Percentiles rank a stretch among this genome's conserved stretches.
phyloP scores from a whole-genome alignment of 2,113 vertebrate species.

The Eonycteris spelaea region DNA sequence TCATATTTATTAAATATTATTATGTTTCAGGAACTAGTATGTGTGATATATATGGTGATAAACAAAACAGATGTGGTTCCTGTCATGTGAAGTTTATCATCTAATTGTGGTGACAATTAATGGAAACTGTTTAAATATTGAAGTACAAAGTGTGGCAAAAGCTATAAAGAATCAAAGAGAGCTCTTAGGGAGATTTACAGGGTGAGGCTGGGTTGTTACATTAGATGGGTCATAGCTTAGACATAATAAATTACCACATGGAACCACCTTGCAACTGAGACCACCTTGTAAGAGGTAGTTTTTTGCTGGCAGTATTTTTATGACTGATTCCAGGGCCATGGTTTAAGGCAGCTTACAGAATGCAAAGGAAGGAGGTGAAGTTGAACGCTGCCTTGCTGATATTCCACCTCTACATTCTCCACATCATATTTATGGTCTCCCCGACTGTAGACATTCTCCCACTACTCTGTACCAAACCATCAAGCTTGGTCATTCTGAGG shows the following conservation, averaged over 20 bases:
- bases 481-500: not conserved
- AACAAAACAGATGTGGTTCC: not conserved
- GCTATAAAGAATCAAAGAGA: not conserved
- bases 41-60: not conserved
- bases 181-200: not conserved
- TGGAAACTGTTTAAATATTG: not conserved
- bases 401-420: accelerated
- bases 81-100: not conserved
- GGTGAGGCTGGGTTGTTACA: not conserved
- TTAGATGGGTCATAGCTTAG: not conserved
- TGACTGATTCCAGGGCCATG: not conserved
- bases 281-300: not conserved
- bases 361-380: not conserved
- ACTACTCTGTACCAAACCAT: not conserved
- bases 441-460: accelerated
- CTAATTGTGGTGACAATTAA: not conserved
- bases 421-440: accelerated
- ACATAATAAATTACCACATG: not conserved
- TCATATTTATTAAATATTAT: not conserved
- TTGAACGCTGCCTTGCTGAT: too few relatives aligned
- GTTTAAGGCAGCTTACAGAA: not conserved
- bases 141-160: not conserved
- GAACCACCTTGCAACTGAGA: not conserved
- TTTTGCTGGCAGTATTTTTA: not conserved
- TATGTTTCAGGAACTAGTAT: not conserved